A percentile compares a stretch with the other conserved stretches of the same genome.
Conservation (phyloP, 2,113 vertebrate genomes). For the Otus sunia region DNA sequence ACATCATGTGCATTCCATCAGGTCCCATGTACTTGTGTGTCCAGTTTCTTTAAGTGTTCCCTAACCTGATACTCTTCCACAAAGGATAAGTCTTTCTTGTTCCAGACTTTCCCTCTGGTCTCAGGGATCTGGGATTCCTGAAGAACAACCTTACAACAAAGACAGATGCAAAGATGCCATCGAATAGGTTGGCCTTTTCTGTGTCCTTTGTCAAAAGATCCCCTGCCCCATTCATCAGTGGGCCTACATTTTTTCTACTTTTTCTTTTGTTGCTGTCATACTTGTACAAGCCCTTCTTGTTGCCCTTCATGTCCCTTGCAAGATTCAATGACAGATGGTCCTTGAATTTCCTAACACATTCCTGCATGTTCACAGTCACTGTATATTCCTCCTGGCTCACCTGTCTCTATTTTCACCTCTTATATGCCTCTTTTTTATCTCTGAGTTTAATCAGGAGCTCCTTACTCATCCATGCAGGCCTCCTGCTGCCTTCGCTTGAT, state of each 20-base stretch:
- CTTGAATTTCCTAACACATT: neutral
- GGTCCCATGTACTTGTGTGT: neutral
- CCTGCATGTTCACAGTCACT: neutral
- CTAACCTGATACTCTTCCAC: neutral
- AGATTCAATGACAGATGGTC: rapidly evolving
- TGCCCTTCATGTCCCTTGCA: rapidly evolving
- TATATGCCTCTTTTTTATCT: neutral
- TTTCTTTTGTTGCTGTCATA: neutral
- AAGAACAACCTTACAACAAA: neutral
- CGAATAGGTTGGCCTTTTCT: neutral
- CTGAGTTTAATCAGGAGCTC: neutral
- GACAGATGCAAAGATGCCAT: neutral
- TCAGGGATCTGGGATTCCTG: neutral
- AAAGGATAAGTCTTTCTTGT: neutral
- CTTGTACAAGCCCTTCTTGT: neutral
- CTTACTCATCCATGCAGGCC: neutral
- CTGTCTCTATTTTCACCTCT: neutral
- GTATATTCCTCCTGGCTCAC: neutral
- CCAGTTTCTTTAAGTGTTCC: neutral
- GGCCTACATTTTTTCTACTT: neutral
- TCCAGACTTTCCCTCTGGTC: neutral
- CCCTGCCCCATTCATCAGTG: neutral
- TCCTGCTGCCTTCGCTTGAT: neutral
- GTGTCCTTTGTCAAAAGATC: neutral
- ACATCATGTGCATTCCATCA: neutral